These are phyloP conservation scores for Ibidorhyncha struthersii DNA, from an alignment of 2,113 vertebrate genomes.

Conservation along the genomic window DNA sequence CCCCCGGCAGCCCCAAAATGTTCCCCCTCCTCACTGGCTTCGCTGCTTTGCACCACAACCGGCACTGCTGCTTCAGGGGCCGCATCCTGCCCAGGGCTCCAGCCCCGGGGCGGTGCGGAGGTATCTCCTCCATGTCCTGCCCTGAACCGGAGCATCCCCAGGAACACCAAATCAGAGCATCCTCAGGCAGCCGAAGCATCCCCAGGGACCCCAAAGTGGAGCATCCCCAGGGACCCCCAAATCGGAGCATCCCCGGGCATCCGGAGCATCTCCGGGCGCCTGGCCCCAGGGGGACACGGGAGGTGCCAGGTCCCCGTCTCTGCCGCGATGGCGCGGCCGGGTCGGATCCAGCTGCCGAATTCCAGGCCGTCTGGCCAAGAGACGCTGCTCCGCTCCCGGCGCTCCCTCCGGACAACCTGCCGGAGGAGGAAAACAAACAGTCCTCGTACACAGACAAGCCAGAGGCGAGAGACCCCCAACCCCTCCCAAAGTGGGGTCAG, in stretches of 20 bases:
- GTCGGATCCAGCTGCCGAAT: not conserved
- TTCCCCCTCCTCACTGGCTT: not conserved
- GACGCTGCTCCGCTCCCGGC: not conserved
- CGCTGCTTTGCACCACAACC: not conserved
- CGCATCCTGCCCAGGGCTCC: not conserved
- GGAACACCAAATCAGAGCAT: not conserved
- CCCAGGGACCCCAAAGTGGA: not conserved
- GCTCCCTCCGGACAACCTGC: not conserved
- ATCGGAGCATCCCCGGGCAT: not conserved
- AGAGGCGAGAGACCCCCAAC: not conserved
- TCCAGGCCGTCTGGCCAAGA: constrained; percentile 44
- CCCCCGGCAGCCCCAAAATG: not conserved
- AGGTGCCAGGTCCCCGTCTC: not conserved
- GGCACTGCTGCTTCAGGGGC: not conserved
- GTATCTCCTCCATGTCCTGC: not conserved
- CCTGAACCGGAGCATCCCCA: not conserved
- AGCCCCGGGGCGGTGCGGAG: no score
- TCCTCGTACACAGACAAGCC: accelerated
- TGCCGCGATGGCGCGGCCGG: not conserved
- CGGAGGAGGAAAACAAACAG: not conserved
- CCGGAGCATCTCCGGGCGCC: not conserved
- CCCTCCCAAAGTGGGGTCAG: accelerated
- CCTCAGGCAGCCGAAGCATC: not conserved
- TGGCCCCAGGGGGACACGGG: not conserved
- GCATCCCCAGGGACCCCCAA: not conserved